Percentiles rank a stretch among this genome's conserved stretches.
Evolutionary conservation across 2,888 invertebrate genomes (phyloP).

Genomic region (Tanytarsus gracilentus): DNA sequence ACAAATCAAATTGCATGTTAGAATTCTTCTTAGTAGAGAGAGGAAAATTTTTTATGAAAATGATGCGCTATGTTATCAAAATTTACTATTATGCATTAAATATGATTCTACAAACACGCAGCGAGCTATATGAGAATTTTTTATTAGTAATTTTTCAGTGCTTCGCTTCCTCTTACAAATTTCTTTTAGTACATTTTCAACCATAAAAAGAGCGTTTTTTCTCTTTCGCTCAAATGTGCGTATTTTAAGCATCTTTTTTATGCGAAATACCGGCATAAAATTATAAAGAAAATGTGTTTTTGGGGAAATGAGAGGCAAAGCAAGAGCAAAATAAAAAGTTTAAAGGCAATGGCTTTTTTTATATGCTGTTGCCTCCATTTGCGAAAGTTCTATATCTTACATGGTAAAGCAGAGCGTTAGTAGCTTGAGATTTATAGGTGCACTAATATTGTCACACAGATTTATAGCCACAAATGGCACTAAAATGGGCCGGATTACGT

Average conservation of each 20-base stretch:
- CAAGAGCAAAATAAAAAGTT: conserved; percentile 7
- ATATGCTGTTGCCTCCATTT: too few species aligned
- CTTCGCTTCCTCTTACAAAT: conserved; percentile 3
- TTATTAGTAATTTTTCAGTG: conserved; percentile 26
- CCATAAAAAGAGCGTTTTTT: conserved; percentile 15
- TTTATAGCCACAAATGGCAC: neutral
- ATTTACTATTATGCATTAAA: too few species aligned
- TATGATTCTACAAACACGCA: conserved; percentile 28
- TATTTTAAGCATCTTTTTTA: conserved; percentile 27
- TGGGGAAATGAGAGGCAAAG: conserved; percentile 18
- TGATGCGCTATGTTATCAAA: too few species aligned
- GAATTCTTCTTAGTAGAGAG: too few species aligned
- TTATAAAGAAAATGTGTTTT: conserved; percentile 28
- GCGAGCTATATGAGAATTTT: conserved; percentile 21
- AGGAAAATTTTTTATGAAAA: too few species aligned
- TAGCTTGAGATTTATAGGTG: neutral
- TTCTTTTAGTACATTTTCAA: conserved; percentile 24
- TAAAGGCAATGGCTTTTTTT: too few species aligned
- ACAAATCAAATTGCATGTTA: too few species aligned
- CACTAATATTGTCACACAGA: conserved; percentile 1
- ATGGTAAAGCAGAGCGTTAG: neutral
- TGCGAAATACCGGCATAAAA: conserved; percentile 24
- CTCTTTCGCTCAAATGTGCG: conserved; percentile 12
- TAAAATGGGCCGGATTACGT: neutral
- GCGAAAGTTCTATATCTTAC: neutral